Evolutionary conservation across 2,797 vertebrate genomes (phyloP).

Genomic region (Neosilurus hyrtlii): DNA sequence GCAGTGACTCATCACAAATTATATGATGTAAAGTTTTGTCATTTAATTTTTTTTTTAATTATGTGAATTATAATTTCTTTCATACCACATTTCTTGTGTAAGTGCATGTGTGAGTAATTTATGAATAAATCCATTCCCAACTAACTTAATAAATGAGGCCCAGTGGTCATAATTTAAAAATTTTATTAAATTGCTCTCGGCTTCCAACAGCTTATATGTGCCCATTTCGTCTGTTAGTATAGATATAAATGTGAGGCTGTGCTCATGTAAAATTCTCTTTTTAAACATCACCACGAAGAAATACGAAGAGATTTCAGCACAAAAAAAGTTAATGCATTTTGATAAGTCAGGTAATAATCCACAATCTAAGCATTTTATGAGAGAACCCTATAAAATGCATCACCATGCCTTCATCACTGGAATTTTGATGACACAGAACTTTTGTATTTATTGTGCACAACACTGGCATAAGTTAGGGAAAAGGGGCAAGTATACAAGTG

Average conservation of each 20-base stretch:
- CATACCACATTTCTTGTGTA: background rate
- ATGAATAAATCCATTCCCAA: conserved; percentile 19
- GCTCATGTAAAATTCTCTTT: background rate
- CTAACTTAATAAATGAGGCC: background rate
- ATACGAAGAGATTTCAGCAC: background rate
- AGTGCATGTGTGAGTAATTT: background rate
- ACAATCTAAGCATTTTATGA: background rate
- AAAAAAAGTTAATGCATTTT: background rate
- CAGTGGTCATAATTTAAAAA: background rate
- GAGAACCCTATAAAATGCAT: background rate
- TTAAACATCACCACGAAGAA: background rate
- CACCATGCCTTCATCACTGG: background rate
- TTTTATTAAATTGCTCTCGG: background rate
- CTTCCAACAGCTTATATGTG: background rate
- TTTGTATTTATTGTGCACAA: background rate
- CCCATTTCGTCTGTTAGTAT: background rate
- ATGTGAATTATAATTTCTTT: background rate
- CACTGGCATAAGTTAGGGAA: background rate
- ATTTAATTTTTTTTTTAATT: background rate
- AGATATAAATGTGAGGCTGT: background rate
- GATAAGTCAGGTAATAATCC: background rate
- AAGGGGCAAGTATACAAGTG: background rate
- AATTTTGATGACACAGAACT: background rate
- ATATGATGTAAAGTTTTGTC: too few relatives aligned
- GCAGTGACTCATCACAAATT: too few relatives aligned